phyloP scores from a whole-genome alignment of 2,888 invertebrate genomes.

The Conistra vaccinii region DNA sequence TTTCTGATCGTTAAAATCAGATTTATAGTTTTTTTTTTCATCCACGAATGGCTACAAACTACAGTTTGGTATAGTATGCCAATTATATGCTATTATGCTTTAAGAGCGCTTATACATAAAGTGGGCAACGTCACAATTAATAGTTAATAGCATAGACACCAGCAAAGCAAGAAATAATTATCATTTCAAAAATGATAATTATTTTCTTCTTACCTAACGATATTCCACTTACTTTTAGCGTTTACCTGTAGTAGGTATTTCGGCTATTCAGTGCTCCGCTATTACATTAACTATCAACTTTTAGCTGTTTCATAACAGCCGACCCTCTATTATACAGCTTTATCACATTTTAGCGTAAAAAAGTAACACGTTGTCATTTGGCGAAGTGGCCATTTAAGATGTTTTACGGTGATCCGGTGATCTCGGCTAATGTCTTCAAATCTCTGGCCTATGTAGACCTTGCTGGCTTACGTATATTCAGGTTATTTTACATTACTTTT shows the following conservation, averaged over 20 bases:
- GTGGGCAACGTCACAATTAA: too few species aligned
- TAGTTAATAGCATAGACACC: too few species aligned
- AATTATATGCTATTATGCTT: too few species aligned
- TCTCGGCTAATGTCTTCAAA: constrained; percentile 55
- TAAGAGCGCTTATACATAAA: too few species aligned
- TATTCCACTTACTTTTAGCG: not conserved
- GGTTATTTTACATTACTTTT: not conserved
- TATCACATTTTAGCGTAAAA: constrained; percentile 60
- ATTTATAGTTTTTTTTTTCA: not conserved
- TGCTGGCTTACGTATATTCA: constrained; percentile 14
- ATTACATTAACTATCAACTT: constrained; percentile 47
- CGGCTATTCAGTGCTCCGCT: not conserved
- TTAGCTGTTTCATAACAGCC: constrained; percentile 42
- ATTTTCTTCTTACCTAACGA: not conserved
- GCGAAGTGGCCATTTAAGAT: constrained; percentile 56
- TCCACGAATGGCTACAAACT: not conserved
- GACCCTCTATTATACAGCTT: constrained; percentile 48
- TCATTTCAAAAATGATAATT: too few species aligned
- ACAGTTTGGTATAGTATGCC: not conserved
- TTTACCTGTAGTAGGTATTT: constrained; percentile 2
- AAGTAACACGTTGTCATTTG: constrained; percentile 55
- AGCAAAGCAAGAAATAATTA: not conserved
- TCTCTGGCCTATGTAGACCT: constrained; percentile 27
- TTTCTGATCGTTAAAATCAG: not conserved
- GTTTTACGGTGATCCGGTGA: constrained; percentile 50